Percentiles rank a stretch among this genome's conserved stretches.
These are phyloP conservation scores for Phaenicophaeus curvirostris DNA, from an alignment of 2,797 vertebrate species.

Conservation along the genomic window DNA sequence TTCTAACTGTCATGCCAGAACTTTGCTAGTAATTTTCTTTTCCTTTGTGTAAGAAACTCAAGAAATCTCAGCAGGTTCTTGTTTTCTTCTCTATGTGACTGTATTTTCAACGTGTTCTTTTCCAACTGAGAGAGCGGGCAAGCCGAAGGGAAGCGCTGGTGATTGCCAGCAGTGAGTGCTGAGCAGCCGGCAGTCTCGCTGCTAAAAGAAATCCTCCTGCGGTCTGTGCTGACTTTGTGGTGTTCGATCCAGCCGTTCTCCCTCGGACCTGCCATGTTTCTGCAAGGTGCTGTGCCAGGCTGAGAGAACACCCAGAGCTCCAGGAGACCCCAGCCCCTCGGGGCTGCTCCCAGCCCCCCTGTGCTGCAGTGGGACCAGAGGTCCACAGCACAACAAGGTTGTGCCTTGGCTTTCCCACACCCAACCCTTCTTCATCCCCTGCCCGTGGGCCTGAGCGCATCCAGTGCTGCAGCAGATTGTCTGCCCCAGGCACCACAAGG, in stretches of 20 bases:
- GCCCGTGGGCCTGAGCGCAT: rapidly evolving
- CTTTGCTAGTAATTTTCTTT: not conserved
- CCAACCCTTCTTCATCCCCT: not conserved
- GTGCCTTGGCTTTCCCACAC: not conserved
- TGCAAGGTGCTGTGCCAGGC: not conserved
- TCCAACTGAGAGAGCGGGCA: not conserved
- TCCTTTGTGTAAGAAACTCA: not conserved
- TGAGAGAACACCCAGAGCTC: not conserved
- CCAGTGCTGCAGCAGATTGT: not conserved
- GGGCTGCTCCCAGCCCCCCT: not conserved
- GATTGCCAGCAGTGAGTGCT: not conserved
- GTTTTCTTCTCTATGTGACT: not conserved
- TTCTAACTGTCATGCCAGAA: not conserved
- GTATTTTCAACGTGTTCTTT: constrained; percentile 12
- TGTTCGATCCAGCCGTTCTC: not conserved
- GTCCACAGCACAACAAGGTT: not conserved
- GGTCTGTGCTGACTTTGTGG: not conserved
- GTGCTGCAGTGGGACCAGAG: not conserved
- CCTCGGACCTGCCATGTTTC: not conserved
- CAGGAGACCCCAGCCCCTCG: not conserved
- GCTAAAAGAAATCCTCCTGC: not conserved
- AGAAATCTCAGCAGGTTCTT: constrained; percentile 26
- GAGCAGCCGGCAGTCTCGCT: not conserved
- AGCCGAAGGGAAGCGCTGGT: not conserved
- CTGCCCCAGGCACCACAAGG: not conserved